Evolutionary conservation across 1,140 invertebrate species (phyloP).

Genomic region (Zaprionus nigranus): DNA sequence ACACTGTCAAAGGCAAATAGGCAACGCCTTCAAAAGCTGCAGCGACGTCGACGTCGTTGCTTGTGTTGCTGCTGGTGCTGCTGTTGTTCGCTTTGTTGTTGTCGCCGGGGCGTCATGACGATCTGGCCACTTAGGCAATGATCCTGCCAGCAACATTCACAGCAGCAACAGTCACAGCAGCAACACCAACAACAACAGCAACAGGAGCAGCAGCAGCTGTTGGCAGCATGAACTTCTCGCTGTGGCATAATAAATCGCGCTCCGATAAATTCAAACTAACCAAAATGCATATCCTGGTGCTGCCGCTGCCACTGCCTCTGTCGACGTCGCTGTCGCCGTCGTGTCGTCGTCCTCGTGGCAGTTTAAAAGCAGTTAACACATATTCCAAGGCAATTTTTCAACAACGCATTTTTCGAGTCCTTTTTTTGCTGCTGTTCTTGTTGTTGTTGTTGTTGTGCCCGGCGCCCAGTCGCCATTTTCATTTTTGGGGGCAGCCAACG

Average conservation of each 20-base stretch:
- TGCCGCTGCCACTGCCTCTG: slow-evolving; percentile 36
- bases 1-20: slow-evolving; percentile 46
- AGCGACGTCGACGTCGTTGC: slow-evolving; percentile 15
- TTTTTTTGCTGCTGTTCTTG: slow-evolving; percentile 30
- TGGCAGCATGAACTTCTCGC: slow-evolving; percentile 44
- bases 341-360: slow-evolving; percentile 82
- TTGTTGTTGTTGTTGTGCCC: slow-evolving; percentile 14
- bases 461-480: slow-evolving; percentile 58
- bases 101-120: slow-evolving; percentile 41
- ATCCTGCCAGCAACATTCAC: slow-evolving; percentile 58
- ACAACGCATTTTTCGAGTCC: slow-evolving; percentile 76
- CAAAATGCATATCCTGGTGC: slow-evolving; percentile 66
- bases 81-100: slow-evolving; percentile 15
- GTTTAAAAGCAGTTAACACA: slow-evolving; percentile 84
- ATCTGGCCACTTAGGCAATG: slow-evolving; percentile 77
- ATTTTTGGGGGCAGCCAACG: slow-evolving; percentile 42
- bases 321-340: slow-evolving; percentile 66
- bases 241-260: slow-evolving; percentile 63
- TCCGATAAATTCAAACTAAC: slow-evolving; percentile 66
- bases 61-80: background rate
- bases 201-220: slow-evolving; percentile 74
- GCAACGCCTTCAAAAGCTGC: slow-evolving; percentile 75
- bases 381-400: slow-evolving; percentile 84
- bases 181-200: slow-evolving; percentile 35
- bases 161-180: slow-evolving; percentile 39